Evolutionary conservation across 2,888 invertebrate genomes (phyloP), one percentile per base, ranked within the genome.

Genomic region (Andrena bucephala): DNA sequence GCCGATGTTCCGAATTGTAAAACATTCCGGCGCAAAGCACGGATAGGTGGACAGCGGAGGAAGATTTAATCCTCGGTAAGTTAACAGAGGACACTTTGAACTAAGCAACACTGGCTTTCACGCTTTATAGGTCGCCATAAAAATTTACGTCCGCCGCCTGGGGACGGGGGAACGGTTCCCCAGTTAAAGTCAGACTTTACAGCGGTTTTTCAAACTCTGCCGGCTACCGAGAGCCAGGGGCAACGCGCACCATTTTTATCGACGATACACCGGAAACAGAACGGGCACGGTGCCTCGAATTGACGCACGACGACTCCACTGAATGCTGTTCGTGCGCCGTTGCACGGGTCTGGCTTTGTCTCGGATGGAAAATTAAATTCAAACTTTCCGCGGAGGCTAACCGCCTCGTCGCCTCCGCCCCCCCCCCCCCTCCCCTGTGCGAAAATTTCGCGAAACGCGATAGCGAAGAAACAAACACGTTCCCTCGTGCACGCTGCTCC

Each of bases 381-480:
- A 68, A 84, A 84, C 63, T 83, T 84, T 71, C 59, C 73, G 29
- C 57, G 48, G 59, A 27, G 20, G 10, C 10, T 50, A 68, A 57
- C 57, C 76, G 63, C 42, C 42, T 42, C 42, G 42, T 42, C 42
- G 42, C 42, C 27, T 20, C 31, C 42, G 16, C 13, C 63, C n/a
- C 24, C 31, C 3, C 57, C 13, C 57, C 13, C 24, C n/a, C 31
- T 7, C 27, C 4, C 59, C 48, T 36, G 10, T 59, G 65, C 54
- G 80, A 76, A 83, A 88, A 83, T 87, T 83, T 85, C 76, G 54
- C 70, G 77, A 77, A 83, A 88, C 62, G 74, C 68, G 86, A 83
- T 86, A 85, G 81, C 85, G 74, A 63, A 60, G 87, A 86, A 85
- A 86, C 88, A 85, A 87, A 85, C 78, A 65, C 73, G 72, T 60